Evolutionary conservation across 2,113 vertebrate genomes (phyloP).

Genomic region (Stictonetta naevosa): DNA sequence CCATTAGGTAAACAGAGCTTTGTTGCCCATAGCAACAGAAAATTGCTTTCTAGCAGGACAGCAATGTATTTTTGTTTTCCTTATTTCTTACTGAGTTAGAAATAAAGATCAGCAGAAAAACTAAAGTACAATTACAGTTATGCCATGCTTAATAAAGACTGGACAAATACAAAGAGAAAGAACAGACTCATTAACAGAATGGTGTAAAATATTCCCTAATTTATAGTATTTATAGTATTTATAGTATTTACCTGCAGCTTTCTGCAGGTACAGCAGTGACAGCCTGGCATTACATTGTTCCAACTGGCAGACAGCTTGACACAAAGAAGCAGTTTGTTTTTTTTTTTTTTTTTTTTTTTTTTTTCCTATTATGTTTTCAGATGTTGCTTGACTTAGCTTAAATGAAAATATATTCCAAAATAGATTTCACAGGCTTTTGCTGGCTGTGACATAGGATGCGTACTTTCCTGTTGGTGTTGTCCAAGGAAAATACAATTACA

Average conservation of each 20-base stretch:
- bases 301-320: not conserved
- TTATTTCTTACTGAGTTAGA: constrained; percentile 40
- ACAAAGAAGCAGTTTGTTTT: not conserved
- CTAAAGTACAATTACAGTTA: not conserved
- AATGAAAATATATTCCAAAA: not conserved
- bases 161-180: not conserved
- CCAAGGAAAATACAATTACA: not conserved
- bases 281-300: not conserved
- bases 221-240: not conserved
- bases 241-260: not conserved
- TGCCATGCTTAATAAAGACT: not conserved
- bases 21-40: constrained; percentile 57
- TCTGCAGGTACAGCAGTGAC: not conserved
- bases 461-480: not conserved
- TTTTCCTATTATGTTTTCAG: not conserved
- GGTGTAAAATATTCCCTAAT: not conserved
- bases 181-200: not conserved
- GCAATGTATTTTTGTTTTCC: constrained; percentile 19
- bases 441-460: not conserved
- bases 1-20: constrained; percentile 49
- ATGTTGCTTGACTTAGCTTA: not conserved
- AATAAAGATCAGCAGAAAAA: constrained; percentile 15
- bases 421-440: not conserved
- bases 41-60: constrained; percentile 19
- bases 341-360: too few relatives aligned